Evolutionary conservation across 1,140 invertebrate species (phyloP), one percentile per base, ranked within the genome.

Genomic region (Riptortus pedestris): DNA sequence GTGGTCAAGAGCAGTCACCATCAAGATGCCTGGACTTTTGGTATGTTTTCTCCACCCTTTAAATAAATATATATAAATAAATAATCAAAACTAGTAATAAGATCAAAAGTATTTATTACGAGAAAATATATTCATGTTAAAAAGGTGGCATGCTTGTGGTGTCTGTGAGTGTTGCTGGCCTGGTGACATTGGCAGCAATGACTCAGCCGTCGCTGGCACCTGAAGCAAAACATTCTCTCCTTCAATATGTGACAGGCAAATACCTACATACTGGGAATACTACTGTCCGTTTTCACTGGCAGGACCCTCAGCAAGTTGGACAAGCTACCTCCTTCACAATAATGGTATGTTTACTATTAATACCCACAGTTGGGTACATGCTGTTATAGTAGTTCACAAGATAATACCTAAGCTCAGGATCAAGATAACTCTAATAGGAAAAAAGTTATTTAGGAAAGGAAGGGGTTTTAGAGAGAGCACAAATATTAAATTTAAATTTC

Each of bases 181-280:
- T 91, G 72, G 88, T 90, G 69, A 90, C 88, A 45, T 78, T 91
- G 68, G 88, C 88, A 63, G 87, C 87, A 67, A 90, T 90, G 85
- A 90, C 88, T 67, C 88, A 90, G 74, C 87, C 88, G 14, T 87
- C 88, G 2, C 77, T 91, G 67, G 86, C 87, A 52, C 87, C 87
- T 2, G 87, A 91, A 77, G 88, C 89, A 29, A 91, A 92, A 73
- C 87, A 90, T 73, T 89, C 90, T 48, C 79, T 94, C 64, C 79
- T 94, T 61, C 90, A 93, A 72, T 93, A 91, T 74, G 89, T 95
- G 58, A 93, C 90, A 31, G 91, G 91, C 47, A 92, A 92, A 74
- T 93, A 93, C 78, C 79, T 93, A 31, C 80, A 91, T 57, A 88
- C 91, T 22, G 84, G 87, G 60, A 91, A 91, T 72, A 93, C 91